Conservation (phyloP, 2,888 invertebrate genomes). For the Oeneis ivallda region DNA sequence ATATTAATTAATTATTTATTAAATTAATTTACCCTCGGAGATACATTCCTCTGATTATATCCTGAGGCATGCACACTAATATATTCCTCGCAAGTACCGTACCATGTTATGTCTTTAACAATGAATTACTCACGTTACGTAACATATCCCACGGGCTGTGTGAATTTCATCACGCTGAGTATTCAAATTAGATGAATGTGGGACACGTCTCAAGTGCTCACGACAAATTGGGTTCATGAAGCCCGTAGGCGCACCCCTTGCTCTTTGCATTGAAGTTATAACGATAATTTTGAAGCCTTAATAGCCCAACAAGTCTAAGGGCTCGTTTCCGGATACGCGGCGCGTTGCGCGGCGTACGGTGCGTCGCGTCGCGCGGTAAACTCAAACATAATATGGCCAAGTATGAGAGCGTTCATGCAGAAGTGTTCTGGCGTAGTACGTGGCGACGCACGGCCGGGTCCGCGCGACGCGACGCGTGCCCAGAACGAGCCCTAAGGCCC, state of each 20-base stretch:
- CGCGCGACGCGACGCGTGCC: no score
- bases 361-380: no score
- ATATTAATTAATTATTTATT: no score
- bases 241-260: background rate
- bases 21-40: background rate
- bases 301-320: no score
- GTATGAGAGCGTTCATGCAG: no score
- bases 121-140: constrained; percentile 25
- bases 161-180: constrained; percentile 69
- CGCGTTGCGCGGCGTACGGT: no score
- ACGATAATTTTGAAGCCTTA: no score
- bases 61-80: constrained; percentile 23
- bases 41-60: constrained; percentile 18
- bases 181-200: constrained; percentile 59
- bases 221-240: constrained; percentile 48
- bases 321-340: no score
- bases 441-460: no score
- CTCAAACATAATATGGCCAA: no score
- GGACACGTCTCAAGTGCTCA: constrained; percentile 35
- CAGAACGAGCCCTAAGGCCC: no score
- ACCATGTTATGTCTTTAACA: constrained; percentile 28
- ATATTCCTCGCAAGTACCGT: constrained; percentile 19
- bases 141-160: constrained; percentile 47
- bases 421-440: no score
- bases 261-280: background rate